A percentile compares a stretch with the other conserved stretches of the same genome.
These are phyloP conservation scores for Colistium nudipinnis DNA, from an alignment of 2,113 vertebrate genomes.

Conservation along the genomic window DNA sequence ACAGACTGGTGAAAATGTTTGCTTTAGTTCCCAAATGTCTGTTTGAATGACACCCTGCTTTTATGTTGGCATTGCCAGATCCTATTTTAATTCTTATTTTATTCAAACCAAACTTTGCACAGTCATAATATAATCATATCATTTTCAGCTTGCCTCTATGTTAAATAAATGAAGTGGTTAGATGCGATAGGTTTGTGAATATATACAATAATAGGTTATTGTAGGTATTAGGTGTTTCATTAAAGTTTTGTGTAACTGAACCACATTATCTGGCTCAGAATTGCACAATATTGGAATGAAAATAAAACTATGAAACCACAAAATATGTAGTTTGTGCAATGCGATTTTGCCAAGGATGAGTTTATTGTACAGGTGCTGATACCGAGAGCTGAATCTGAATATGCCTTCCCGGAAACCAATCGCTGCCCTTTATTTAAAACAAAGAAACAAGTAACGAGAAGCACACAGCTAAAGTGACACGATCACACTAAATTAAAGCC, in stretches of 20 bases:
- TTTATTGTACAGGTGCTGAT: neutral
- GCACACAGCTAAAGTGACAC: neutral
- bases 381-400: conserved; percentile 10
- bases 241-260: no score
- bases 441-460: conserved; percentile 8
- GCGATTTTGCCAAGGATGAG: neutral
- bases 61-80: neutral
- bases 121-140: neutral
- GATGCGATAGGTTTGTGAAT: neutral
- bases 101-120: neutral
- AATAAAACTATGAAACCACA: neutral
- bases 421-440: no score
- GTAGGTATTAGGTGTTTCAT: no score
- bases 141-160: neutral
- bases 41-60: neutral
- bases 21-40: neutral
- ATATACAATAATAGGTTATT: no score
- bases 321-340: neutral
- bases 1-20: conserved; percentile 6
- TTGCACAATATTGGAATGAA: neutral
- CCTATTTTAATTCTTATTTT: neutral
- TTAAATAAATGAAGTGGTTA: neutral
- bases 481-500: conserved; percentile 25
- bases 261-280: neutral
- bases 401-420: conserved; percentile 7